Evolutionary conservation across 2,888 invertebrate genomes (phyloP).

Genomic region (Shargacucullia verbasci): DNA sequence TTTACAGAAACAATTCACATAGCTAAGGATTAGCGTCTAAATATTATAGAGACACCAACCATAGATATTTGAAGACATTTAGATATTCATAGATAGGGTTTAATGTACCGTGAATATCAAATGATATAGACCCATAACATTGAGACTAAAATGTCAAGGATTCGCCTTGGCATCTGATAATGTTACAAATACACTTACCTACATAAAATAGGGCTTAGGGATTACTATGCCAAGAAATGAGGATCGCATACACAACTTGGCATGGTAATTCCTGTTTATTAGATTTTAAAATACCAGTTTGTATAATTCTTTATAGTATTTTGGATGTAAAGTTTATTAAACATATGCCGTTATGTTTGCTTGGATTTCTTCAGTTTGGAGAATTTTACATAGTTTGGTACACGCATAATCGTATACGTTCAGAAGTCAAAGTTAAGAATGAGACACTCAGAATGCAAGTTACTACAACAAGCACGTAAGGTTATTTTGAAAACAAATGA

Average conservation of each 20-base stretch:
- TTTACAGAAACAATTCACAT: constrained; percentile 18
- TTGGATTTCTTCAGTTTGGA: too few species aligned
- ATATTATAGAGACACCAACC: constrained; percentile 20
- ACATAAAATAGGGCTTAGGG: constrained; percentile 20
- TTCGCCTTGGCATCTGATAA: constrained; percentile 48
- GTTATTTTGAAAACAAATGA: too few species aligned
- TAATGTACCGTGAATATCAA: constrained; percentile 38
- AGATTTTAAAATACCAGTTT: constrained; percentile 14
- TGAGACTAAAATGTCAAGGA: constrained; percentile 37
- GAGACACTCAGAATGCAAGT: too few species aligned
- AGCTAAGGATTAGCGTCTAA: constrained; percentile 9
- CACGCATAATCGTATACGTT: too few species aligned
- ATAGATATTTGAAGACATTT: constrained; percentile 15
- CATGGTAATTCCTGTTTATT: constrained; percentile 20
- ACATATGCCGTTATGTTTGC: too few species aligned
- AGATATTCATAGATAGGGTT: constrained; percentile 30
- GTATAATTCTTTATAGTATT: too few species aligned
- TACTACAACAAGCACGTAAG: neutral
- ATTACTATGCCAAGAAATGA: constrained; percentile 23
- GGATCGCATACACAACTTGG: constrained; percentile 2
- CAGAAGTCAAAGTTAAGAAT: too few species aligned
- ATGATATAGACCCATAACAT: constrained; percentile 14
- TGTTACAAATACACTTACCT: constrained; percentile 32
- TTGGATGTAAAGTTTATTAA: too few species aligned
- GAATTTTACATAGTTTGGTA: too few species aligned